These are phyloP conservation scores for Ips typographus DNA, from an alignment of 1,140 invertebrate genomes.

Conservation along the genomic window DNA sequence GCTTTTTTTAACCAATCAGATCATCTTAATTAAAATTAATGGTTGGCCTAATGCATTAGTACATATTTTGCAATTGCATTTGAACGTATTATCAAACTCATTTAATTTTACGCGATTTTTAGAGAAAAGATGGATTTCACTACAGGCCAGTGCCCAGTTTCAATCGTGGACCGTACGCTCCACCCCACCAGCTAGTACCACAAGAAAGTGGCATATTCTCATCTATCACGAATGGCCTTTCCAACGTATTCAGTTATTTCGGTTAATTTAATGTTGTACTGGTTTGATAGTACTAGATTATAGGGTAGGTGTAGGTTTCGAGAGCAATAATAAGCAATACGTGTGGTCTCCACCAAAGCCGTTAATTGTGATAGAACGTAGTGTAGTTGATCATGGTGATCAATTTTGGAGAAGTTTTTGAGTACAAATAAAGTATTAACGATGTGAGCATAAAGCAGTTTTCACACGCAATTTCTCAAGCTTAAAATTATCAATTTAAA, in stretches of 20 bases:
- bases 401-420: no score
- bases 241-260: slow-evolving; percentile 58
- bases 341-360: no score
- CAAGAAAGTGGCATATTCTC: slow-evolving; percentile 67
- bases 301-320: background rate
- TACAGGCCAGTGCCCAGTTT: slow-evolving; percentile 55
- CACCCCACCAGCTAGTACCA: slow-evolving; percentile 52
- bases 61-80: slow-evolving; percentile 12
- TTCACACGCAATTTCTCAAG: no score
- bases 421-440: no score
- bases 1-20: no score
- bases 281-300: no score
- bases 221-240: slow-evolving; percentile 73
- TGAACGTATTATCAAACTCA: slow-evolving; percentile 6
- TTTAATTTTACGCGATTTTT: slow-evolving; percentile 38
- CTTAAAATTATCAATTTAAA: no score
- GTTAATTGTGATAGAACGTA: no score
- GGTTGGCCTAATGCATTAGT: no score
- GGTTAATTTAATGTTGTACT: slow-evolving; percentile 28
- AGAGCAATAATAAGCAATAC: background rate
- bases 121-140: slow-evolving; percentile 61
- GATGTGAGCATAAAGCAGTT: no score
- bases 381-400: no score
- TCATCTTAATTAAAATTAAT: no score
- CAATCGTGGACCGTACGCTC: slow-evolving; percentile 15